Evolutionary conservation across 2,888 invertebrate species (phyloP).

Genomic region (Priocnemis perturbator): DNA sequence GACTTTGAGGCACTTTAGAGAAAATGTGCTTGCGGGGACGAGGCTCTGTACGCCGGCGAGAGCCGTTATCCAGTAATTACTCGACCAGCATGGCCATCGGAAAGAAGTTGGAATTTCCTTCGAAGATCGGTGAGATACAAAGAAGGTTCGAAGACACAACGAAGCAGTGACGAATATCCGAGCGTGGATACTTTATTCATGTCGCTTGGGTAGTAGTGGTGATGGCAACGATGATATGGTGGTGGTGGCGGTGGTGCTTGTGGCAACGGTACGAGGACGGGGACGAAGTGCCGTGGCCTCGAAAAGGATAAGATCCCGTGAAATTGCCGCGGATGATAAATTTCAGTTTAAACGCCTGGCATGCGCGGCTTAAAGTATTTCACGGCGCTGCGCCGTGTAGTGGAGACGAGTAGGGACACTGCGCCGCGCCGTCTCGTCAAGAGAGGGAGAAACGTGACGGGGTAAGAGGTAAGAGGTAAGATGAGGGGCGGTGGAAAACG

Average conservation of each 20-base stretch:
- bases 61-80: too few species aligned
- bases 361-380: conserved; percentile 37
- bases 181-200: conserved; percentile 43
- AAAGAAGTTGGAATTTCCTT: too few species aligned
- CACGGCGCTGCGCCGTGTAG: conserved; percentile 17
- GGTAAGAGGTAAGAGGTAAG: not conserved
- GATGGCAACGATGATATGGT: too few species aligned
- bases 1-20: too few species aligned
- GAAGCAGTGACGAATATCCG: conserved; percentile 27
- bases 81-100: too few species aligned
- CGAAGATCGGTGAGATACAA: not conserved
- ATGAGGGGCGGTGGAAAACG: not conserved
- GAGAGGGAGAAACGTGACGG: not conserved
- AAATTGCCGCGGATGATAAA: conserved; percentile 65
- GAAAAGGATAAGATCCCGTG: conserved; percentile 62
- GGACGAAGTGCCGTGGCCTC: conserved; percentile 41
- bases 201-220: conserved; percentile 13
- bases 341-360: conserved; percentile 59
- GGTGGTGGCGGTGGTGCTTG: too few species aligned
- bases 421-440: not conserved
- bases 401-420: conserved; percentile 8
- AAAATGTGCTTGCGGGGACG: too few species aligned
- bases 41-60: too few species aligned
- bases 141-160: conserved; percentile 14
- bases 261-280: conserved; percentile 24